A percentile compares a stretch with the other conserved stretches of the same genome.
These are phyloP conservation scores for Helicoverpa armigera DNA, from an alignment of 1,140 invertebrate genomes.

Conservation along the genomic window DNA sequence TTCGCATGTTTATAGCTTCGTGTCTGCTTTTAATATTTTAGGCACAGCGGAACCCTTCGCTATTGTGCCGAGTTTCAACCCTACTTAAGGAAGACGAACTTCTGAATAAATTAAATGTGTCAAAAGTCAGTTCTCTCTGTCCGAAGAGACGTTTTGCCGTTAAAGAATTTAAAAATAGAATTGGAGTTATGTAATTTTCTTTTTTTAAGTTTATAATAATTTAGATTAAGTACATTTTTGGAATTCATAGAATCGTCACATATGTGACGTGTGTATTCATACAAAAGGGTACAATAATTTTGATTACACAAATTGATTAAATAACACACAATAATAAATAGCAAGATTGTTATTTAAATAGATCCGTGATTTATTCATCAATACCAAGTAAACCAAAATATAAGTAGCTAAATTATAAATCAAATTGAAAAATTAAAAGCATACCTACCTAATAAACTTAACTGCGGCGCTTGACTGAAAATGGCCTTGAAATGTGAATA, in stretches of 20 bases:
- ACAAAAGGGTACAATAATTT: too few relatives aligned
- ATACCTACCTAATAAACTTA: too few relatives aligned
- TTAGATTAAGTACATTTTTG: too few relatives aligned
- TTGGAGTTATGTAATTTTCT: not conserved
- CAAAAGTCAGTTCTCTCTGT: slow-evolving; percentile 35
- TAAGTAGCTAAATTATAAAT: too few relatives aligned
- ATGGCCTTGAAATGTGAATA: slow-evolving; percentile 40
- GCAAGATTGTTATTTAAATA: too few relatives aligned
- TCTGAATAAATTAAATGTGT: slow-evolving; percentile 49
- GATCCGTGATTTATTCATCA: too few relatives aligned
- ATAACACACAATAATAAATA: too few relatives aligned
- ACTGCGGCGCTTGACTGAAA: not conserved
- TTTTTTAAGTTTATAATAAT: too few relatives aligned
- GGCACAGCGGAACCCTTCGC: slow-evolving; percentile 24
- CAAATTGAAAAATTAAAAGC: not conserved
- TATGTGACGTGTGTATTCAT: too few relatives aligned
- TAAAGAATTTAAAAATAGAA: slow-evolving; percentile 15
- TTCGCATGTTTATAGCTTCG: slow-evolving; percentile 28
- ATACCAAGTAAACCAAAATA: too few relatives aligned
- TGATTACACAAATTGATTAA: too few relatives aligned
- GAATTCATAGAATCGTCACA: too few relatives aligned
- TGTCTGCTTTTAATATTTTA: slow-evolving; percentile 46
- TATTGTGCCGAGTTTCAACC: slow-evolving; percentile 43
- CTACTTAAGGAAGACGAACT: slow-evolving; percentile 37
- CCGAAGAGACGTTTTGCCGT: not conserved